Percentiles rank a stretch among this genome's conserved stretches.
phyloP scores from a whole-genome alignment of 2,797 vertebrate genomes.

The Simalia tracyae region DNA sequence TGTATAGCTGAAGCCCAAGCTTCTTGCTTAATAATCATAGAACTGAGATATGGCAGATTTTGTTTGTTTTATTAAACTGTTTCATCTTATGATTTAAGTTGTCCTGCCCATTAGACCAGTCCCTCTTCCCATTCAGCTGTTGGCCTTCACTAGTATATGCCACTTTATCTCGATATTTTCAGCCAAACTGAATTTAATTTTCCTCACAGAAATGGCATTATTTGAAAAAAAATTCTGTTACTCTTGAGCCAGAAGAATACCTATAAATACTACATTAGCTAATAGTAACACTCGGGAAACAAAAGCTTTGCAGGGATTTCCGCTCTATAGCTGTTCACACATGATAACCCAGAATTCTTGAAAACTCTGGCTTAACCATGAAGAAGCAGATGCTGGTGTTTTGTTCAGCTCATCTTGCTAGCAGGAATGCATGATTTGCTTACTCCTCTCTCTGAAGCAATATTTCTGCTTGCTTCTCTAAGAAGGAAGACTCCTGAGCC shows the following conservation, averaged over 20 bases:
- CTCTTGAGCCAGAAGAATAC: background rate
- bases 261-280: background rate
- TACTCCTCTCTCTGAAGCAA: background rate
- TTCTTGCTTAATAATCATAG: background rate
- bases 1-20: background rate
- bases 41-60: background rate
- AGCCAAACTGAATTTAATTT: background rate
- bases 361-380: background rate
- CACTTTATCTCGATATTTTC: background rate
- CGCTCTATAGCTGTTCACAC: background rate
- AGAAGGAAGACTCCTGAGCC: background rate
- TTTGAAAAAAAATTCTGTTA: constrained; percentile 1
- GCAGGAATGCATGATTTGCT: background rate
- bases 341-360: background rate
- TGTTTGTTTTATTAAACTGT: background rate
- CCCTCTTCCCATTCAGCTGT: background rate
- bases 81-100: background rate
- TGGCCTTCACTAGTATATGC: background rate
- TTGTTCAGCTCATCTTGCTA: background rate
- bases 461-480: background rate
- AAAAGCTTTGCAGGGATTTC: background rate
- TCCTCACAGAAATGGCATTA: background rate
- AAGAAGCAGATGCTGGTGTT: background rate
- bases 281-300: background rate
- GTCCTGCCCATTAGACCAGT: background rate